Evolutionary conservation across 2,113 vertebrate genomes (phyloP).

Genomic region (Paradoxurus hermaphroditus): DNA sequence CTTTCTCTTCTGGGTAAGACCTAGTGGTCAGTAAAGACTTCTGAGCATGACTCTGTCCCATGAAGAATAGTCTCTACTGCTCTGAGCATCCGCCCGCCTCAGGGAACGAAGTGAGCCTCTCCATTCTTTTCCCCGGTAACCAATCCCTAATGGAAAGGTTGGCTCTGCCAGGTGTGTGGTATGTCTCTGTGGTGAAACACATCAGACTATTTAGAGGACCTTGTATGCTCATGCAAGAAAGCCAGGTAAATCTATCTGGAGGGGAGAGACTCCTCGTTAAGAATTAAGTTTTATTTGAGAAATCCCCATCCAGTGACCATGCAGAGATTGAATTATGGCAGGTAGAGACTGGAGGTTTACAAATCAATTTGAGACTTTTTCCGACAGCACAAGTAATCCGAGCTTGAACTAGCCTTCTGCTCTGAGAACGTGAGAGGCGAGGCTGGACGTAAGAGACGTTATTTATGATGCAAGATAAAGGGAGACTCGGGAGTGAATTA

Average conservation of each 20-base stretch:
- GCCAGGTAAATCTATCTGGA: not conserved
- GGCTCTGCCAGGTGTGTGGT: not conserved
- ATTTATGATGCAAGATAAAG: not conserved
- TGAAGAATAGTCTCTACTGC: not conserved
- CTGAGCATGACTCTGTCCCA: not conserved
- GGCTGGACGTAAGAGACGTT: not conserved
- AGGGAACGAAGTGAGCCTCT: not conserved
- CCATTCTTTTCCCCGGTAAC: not conserved
- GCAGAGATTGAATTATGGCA: not conserved
- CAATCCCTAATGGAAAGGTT: not conserved
- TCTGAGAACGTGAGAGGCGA: not conserved
- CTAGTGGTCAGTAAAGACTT: not conserved
- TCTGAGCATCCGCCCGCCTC: not conserved
- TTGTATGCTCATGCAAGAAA: not conserved
- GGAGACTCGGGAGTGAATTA: not conserved
- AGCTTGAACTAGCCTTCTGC: not conserved
- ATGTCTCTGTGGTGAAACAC: not conserved
- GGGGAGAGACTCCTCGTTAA: not conserved
- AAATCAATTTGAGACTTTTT: not conserved
- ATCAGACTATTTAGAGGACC: not conserved
- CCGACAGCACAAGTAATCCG: not conserved
- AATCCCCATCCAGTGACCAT: not conserved
- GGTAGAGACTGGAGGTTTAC: not conserved
- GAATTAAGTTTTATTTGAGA: conserved; percentile 15
- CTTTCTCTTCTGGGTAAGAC: not conserved